Evolutionary conservation across 2,797 vertebrate species (phyloP), one percentile per base, ranked within the genome.

Genomic region (Pterois miles): DNA sequence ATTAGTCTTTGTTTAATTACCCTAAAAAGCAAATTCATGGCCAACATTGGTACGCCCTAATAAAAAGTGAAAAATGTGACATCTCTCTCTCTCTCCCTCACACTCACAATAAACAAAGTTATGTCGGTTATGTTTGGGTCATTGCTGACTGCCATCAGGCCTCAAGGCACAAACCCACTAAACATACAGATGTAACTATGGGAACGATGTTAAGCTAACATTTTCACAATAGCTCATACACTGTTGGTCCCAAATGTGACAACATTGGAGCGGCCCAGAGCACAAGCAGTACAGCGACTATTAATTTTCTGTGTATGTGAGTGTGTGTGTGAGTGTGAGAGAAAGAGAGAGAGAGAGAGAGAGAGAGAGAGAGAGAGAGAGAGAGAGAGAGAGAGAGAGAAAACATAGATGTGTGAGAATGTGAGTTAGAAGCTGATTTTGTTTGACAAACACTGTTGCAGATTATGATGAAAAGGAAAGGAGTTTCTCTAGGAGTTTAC

Each of bases 101-200:
- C 34, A 36, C 11, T 11, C 34, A 36, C 34, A 2, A 38, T 13
- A 33, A 8, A 54, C 12, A 38, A 2, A 8, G 43, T 46, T 46
- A 46, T 46, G 0, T 18, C 4, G 34, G 14, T 58, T 57, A 75
- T 52, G 25, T 66, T 20, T 6, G 22, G 60, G 4, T 29, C n/a
- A 52, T 8, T 23, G 20, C 27, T 27, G 56, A 58, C 2, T 59
- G 27, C 27, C 31, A 34, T n/a, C 43, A 68, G 58, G 53, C 10
- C 18, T 48, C n/a, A 40, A 67, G 33, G 9, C 16, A 54, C 38
- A 74, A 31, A 40, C 36, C 65, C 20, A 52, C 34, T 40, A n/a
- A 72, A 69, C 52, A 64, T 11, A 75, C 16, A 71, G 25, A 68
- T 18, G 22, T 40, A 70, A 59, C 52, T 46, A 46, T 36, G 53